Percentiles rank a stretch among this genome's conserved stretches.
phyloP scores from a whole-genome alignment of 2,113 vertebrate genomes.

The Centropus bengalensis region DNA sequence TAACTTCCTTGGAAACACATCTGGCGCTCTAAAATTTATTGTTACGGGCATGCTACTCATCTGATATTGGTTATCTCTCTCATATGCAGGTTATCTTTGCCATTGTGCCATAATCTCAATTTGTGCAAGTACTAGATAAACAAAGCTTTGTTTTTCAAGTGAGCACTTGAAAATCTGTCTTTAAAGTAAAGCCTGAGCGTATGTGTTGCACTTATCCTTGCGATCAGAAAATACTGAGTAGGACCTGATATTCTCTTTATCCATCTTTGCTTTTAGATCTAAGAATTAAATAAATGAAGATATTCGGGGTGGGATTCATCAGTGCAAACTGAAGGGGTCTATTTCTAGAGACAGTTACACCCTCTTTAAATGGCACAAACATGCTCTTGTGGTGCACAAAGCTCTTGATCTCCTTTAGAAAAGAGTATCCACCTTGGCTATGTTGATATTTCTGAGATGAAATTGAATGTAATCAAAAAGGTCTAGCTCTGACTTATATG shows the following conservation, averaged over 20 bases:
- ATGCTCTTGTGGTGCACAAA: not conserved
- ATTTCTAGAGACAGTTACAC: not conserved
- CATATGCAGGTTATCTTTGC: not conserved
- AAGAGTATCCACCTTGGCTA: not conserved
- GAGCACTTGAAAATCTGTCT: not conserved
- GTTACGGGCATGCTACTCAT: not conserved
- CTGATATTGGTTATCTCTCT: not conserved
- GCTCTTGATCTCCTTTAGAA: not conserved
- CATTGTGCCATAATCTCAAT: not conserved
- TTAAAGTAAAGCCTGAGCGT: not conserved
- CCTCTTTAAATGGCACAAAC: not conserved
- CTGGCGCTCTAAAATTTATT: not conserved
- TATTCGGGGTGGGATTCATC: not conserved
- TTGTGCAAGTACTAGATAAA: not conserved
- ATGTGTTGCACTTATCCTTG: not conserved
- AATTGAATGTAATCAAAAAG: not conserved
- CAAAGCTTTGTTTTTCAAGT: not conserved
- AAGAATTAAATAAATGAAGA: not conserved
- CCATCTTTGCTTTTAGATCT: not conserved
- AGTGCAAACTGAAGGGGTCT: not conserved
- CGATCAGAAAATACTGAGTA: not conserved
- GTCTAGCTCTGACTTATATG: not conserved
- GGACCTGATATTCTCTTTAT: not conserved
- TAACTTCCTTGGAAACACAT: not conserved
- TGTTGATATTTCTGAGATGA: not conserved